These are phyloP conservation scores for Nothoprocta pentlandii DNA, from an alignment of 2,113 vertebrate species.

Conservation along the genomic window DNA sequence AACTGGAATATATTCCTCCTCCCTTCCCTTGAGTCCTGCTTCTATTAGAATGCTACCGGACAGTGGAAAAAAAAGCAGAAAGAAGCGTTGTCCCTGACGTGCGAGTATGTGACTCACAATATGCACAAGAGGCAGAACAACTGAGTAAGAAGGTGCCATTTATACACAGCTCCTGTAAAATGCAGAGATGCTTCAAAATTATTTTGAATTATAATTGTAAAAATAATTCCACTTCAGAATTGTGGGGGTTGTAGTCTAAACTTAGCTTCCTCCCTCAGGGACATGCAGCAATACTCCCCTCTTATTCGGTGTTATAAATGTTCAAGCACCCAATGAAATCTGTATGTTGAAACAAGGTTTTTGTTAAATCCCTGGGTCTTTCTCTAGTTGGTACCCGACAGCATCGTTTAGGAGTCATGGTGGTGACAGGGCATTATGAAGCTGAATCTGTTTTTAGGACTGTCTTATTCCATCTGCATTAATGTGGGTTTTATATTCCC, in stretches of 20 bases:
- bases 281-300: background rate
- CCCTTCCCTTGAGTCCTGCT: background rate
- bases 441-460: background rate
- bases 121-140: background rate
- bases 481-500: background rate
- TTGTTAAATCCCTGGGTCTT: background rate
- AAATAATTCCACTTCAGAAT: background rate
- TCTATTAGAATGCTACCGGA: background rate
- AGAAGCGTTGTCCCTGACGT: constrained; percentile 14
- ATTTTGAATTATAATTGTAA: background rate
- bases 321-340: background rate
- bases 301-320: background rate
- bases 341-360: background rate
- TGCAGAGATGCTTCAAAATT: background rate
- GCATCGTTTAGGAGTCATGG: background rate
- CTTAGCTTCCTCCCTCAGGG: background rate
- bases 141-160: background rate
- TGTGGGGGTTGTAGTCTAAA: background rate
- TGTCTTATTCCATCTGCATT: background rate
- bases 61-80: background rate
- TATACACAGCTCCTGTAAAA: background rate
- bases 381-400: background rate
- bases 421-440: background rate
- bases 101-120: constrained; percentile 8
- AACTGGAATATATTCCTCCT: background rate